phyloP scores from a whole-genome alignment of 2,797 vertebrate species.

The Alfaro cultratus region DNA sequence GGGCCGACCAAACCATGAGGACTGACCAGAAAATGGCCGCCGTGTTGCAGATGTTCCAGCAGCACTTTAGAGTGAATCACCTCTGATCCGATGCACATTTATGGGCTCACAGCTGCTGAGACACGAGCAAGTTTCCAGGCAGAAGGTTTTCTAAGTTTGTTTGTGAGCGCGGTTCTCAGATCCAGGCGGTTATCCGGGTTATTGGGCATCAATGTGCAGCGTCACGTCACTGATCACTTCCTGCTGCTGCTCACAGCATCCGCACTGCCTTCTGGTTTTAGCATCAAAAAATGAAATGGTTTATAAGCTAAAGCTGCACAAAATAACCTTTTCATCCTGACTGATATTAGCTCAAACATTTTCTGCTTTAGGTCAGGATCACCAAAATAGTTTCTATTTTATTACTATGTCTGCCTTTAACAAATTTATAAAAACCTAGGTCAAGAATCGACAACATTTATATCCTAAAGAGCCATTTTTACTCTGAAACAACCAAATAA shows the following conservation, averaged over 20 bases:
- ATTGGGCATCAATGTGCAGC: slow-evolving; percentile 40
- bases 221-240: slow-evolving; percentile 19
- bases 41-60: slow-evolving; percentile 44
- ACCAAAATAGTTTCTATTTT: neutral
- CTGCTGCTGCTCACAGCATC: slow-evolving; percentile 11
- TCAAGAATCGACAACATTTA: too few species aligned
- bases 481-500: too few species aligned
- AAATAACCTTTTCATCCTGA: neutral
- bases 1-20: slow-evolving; percentile 42
- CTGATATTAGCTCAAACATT: neutral
- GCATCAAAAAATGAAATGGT: neutral
- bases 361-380: neutral
- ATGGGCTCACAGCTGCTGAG: slow-evolving; percentile 23
- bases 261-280: slow-evolving; percentile 22
- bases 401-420: neutral
- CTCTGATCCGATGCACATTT: slow-evolving; percentile 31
- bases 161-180: neutral
- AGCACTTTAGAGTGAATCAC: slow-evolving; percentile 26
- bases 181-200: slow-evolving; percentile 51
- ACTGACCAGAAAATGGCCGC: slow-evolving; percentile 53
- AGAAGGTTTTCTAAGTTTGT: slow-evolving; percentile 6
- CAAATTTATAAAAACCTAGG: neutral
- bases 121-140: slow-evolving; percentile 30
- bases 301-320: neutral
- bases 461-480: too few species aligned